Conservation (phyloP, 2,113 vertebrate species). For the Aldabrachelys gigantea region DNA sequence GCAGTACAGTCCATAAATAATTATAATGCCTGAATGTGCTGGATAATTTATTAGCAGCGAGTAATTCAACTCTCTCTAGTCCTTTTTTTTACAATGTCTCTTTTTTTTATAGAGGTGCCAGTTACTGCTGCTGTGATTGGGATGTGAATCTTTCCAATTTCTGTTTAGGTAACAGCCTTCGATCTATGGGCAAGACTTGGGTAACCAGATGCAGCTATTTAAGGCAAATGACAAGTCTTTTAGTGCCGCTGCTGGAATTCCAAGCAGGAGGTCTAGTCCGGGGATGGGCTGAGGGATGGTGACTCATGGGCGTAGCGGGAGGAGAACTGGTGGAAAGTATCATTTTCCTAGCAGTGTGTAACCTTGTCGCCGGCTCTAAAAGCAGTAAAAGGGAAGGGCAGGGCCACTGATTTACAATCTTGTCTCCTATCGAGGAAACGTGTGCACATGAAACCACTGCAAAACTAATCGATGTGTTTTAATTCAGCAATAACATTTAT, state of each 20-base stretch:
- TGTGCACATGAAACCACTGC: background rate
- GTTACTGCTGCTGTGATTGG: background rate
- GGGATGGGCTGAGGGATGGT: background rate
- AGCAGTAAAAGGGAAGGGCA: background rate
- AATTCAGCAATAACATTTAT: background rate
- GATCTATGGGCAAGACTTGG: background rate
- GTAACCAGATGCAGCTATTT: background rate
- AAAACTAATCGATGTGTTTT: background rate
- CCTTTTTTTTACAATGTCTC: background rate
- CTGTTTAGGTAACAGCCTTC: background rate
- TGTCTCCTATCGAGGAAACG: background rate
- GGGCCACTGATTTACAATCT: background rate
- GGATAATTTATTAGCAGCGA: background rate
- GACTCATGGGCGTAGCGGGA: background rate
- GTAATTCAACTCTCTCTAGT: background rate
- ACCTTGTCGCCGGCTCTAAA: background rate
- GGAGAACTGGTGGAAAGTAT: background rate
- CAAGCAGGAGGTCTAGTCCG: background rate
- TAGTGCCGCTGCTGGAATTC: background rate
- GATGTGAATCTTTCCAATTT: background rate
- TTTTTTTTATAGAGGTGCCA: background rate
- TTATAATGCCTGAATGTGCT: background rate
- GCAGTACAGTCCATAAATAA: background rate
- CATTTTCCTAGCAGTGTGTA: background rate
- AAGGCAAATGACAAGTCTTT: background rate